phyloP scores from a whole-genome alignment of 2,113 vertebrate species.

The Podilymbus podiceps region DNA sequence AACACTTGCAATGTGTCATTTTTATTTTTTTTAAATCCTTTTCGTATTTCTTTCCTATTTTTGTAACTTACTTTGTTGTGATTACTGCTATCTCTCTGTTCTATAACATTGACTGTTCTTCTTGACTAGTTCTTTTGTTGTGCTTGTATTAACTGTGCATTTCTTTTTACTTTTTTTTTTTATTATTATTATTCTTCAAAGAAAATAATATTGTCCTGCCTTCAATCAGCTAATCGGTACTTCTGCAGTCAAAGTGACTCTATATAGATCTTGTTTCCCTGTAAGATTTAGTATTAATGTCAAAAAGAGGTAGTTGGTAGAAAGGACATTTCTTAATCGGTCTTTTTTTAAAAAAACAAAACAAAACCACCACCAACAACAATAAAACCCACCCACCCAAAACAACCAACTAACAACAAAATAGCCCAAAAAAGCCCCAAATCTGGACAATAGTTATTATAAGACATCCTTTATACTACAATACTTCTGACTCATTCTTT shows the following conservation, averaged over 20 bases:
- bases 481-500: background rate
- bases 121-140: slow-evolving; percentile 22
- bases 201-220: slow-evolving; percentile 15
- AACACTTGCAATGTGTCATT: background rate
- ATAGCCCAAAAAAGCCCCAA: background rate
- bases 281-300: slow-evolving; percentile 23
- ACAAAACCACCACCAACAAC: background rate
- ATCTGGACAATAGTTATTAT: background rate
- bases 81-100: slow-evolving; percentile 41
- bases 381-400: too few species aligned
- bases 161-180: slow-evolving; percentile 44
- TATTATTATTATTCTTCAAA: background rate
- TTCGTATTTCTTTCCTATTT: slow-evolving; percentile 15
- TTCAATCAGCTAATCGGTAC: slow-evolving; percentile 32
- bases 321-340: background rate
- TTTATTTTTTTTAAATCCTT: background rate
- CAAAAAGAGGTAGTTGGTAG: background rate
- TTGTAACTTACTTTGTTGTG: slow-evolving; percentile 42
- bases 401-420: too few species aligned
- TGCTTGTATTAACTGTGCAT: slow-evolving; percentile 4
- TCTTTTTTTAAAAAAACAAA: background rate
- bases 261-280: background rate
- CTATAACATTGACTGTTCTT: slow-evolving; percentile 32
- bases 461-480: background rate
- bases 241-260: background rate